Conservation (phyloP, 2,888 invertebrate species). For the Microdon myrmicae region DNA sequence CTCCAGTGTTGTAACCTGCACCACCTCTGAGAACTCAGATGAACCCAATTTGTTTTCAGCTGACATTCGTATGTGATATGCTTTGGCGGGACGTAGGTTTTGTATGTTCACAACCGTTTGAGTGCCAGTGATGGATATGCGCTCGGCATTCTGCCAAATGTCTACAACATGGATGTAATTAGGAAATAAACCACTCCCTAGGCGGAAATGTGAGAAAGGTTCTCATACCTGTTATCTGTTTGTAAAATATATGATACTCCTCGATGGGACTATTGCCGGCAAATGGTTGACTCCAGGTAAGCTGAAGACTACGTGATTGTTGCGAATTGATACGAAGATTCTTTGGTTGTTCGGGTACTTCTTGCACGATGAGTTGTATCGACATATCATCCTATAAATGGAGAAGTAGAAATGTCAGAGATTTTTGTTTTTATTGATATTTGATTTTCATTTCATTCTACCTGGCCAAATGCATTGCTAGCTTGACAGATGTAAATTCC, state of each 20-base stretch:
- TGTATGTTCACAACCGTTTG: conserved; percentile 83
- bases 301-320: conserved; percentile 83
- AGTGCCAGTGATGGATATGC: conserved; percentile 84
- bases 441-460: conserved; percentile 61
- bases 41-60: conserved; percentile 90
- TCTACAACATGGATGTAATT: conserved; percentile 66
- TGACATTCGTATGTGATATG: conserved; percentile 87
- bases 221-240: conserved; percentile 74
- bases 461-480: conserved; percentile 90
- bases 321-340: conserved; percentile 87
- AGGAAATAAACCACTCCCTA: conserved; percentile 29
- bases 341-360: conserved; percentile 90
- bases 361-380: conserved; percentile 89
- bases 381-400: conserved; percentile 79
- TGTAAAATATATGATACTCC: conserved; percentile 89
- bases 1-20: conserved; percentile 86
- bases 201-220: too few relatives aligned
- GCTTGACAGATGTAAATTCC: conserved; percentile 89
- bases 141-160: conserved; percentile 84
- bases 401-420: background rate
- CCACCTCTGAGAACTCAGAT: conserved; percentile 86
- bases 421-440: background rate
- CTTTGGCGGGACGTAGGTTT: conserved; percentile 85
- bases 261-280: conserved; percentile 89
- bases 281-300: conserved; percentile 91